Evolutionary conservation across 1,140 invertebrate genomes (phyloP), one percentile per base, ranked within the genome.

Genomic region (Sarcophaga peregrina): DNA sequence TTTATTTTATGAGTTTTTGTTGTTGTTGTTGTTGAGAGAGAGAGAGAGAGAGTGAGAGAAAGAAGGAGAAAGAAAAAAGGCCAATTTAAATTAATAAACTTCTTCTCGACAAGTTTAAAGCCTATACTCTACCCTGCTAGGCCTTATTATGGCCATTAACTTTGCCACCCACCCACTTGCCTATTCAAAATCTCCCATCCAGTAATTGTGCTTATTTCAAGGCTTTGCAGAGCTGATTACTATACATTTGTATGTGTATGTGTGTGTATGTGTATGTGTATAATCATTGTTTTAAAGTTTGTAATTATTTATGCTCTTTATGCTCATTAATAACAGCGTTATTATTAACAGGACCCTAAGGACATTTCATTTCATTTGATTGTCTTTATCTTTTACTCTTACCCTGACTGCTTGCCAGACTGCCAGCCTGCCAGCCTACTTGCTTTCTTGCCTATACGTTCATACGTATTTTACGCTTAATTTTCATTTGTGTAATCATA

Each of bases 331-430:
- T 78, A 78, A 78, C 75, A 46, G 48, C 37, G 48, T 50, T 50
- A 47, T 78, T 78, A 78, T 78, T 78, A 78, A 78, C 75, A 78
- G 75, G 75, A 78, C 75, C 75, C 75, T 78, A 78, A 78, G 75
- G 75, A 78, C 75, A 78, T 78, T 78, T 7, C n/a, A 50, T 76
- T 17, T 48, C 74, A 47, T 76, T 76, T 76, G 8, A 78, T 52
- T 78, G 62, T 72, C 6, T 72, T 17, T 13, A 54, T 10, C 62
- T 25, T 3, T 72, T 20, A 37, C 25, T 37, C 25, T 37, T 37
- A 4, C 25, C 25, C 25, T 4, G 25, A 37, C 25, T 37, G 25
- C 25, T 37, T 37, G 25, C 25, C 4, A 2, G 1, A 37, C 4
- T 37, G 25, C 25, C 25, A 2, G 25, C 25, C 25, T 37, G 1